Percentiles rank a stretch among this genome's conserved stretches.
phyloP scores from a whole-genome alignment of 2,113 vertebrate genomes.

The Ctenodactylus gundi region DNA sequence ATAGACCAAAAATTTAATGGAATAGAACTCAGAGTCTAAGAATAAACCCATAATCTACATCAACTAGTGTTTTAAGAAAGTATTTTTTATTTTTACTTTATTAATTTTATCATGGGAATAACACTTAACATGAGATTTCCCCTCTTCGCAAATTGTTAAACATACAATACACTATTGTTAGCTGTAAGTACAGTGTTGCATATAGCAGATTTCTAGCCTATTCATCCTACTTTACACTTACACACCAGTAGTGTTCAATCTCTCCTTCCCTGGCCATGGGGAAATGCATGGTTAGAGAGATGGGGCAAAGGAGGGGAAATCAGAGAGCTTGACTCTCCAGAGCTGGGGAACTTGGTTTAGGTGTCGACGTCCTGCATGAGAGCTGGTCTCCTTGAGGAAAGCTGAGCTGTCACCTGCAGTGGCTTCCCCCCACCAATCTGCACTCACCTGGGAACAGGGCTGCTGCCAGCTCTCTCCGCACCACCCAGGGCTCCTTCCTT shows the following conservation, averaged over 20 bases:
- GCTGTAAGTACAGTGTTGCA: background rate
- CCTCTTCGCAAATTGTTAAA: background rate
- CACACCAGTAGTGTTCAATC: no score
- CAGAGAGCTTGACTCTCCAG: background rate
- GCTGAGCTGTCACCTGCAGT: rapidly evolving
- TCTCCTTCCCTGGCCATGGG: no score
- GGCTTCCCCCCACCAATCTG: rapidly evolving
- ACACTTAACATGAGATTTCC: background rate
- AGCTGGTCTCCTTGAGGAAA: rapidly evolving
- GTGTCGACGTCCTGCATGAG: background rate
- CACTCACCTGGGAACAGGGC: conserved; percentile 10
- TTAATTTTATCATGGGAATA: background rate
- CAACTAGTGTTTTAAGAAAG: background rate
- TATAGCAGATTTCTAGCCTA: background rate
- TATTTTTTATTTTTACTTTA: background rate
- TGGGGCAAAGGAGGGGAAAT: background rate
- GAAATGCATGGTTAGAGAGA: background rate
- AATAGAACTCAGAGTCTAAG: background rate
- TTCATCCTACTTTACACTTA: no score
- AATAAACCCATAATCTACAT: background rate
- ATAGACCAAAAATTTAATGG: background rate
- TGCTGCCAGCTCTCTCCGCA: background rate
- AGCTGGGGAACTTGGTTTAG: background rate
- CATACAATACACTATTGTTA: background rate
- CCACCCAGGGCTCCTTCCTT: background rate